Evolutionary conservation across 1,140 invertebrate species (phyloP).

Genomic region (Streblospio benedicti): DNA sequence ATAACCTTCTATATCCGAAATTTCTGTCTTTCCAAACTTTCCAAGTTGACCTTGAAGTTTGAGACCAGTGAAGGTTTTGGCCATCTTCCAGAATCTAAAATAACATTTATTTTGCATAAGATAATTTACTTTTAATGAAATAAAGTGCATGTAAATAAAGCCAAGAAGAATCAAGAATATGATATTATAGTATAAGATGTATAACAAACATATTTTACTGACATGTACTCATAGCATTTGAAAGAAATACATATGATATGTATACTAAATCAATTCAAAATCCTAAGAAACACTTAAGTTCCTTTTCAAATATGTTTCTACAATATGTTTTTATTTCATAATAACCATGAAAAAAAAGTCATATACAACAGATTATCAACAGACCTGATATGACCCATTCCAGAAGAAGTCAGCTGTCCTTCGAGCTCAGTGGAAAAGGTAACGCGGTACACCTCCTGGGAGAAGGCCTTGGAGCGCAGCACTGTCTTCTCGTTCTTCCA

Average conservation of each 20-base stretch:
- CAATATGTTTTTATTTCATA: too few relatives aligned
- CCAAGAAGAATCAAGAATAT: background rate
- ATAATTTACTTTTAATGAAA: too few relatives aligned
- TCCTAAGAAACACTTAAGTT: too few relatives aligned
- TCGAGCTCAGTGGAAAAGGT: constrained; percentile 70
- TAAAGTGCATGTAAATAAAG: background rate
- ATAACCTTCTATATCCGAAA: constrained; percentile 74
- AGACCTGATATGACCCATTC: constrained; percentile 68
- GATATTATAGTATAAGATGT: background rate
- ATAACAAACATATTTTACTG: background rate
- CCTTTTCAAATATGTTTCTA: too few relatives aligned
- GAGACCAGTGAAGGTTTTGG: constrained; percentile 75
- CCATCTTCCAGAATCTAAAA: constrained; percentile 77
- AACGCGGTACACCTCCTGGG: constrained; percentile 63
- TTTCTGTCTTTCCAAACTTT: constrained; percentile 80
- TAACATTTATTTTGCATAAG: background rate
- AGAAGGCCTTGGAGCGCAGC: constrained; percentile 67
- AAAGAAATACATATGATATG: background rate
- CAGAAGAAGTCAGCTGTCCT: constrained; percentile 67
- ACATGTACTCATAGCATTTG: background rate
- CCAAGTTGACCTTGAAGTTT: constrained; percentile 78
- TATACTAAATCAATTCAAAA: background rate
- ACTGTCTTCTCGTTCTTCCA: constrained; percentile 68
- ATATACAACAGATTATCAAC: background rate
- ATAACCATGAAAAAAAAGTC: background rate